These are phyloP conservation scores for Rhinichthys osculus DNA, from an alignment of 2,797 vertebrate species.

Conservation along the genomic window DNA sequence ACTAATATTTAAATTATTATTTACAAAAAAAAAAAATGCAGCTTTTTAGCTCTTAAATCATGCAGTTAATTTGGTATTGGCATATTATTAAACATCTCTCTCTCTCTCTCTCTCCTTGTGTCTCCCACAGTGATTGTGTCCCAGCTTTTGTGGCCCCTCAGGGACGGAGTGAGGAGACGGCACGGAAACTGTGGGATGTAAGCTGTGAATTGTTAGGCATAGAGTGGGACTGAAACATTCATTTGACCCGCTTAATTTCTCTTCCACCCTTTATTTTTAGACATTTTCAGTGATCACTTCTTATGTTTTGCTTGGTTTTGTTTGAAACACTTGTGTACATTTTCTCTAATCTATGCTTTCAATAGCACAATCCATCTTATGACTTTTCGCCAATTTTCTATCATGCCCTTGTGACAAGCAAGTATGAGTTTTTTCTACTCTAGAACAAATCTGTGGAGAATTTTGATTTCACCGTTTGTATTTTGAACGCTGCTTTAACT, in stretches of 20 bases:
- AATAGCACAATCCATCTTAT: neutral
- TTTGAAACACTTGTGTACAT: constrained; percentile 6
- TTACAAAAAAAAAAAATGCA: neutral
- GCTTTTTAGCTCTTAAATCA: neutral
- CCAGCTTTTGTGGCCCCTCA: constrained; percentile 86
- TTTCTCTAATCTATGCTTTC: neutral
- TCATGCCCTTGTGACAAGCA: constrained; percentile 15
- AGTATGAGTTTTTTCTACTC: neutral
- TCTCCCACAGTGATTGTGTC: constrained; percentile 82
- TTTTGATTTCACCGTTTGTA: neutral
- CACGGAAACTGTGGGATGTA: constrained; percentile 86
- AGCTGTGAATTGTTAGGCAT: constrained; percentile 92
- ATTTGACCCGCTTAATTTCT: constrained; percentile 16
- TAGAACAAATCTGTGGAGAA: neutral
- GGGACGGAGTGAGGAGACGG: constrained; percentile 84
- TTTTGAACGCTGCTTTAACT: constrained; percentile 40
- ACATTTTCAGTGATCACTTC: constrained; percentile 44
- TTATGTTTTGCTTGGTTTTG: constrained; percentile 39
- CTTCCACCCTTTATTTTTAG: constrained; percentile 41
- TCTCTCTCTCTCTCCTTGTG: constrained; percentile 63
- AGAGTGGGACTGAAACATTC: constrained; percentile 82
- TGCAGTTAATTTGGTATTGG: neutral
- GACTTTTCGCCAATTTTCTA: neutral
- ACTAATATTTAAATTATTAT: neutral
- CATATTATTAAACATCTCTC: constrained; percentile 21